These are phyloP conservation scores for Ptychobarbus kaznakovi DNA, from an alignment of 2,797 vertebrate species.

Conservation along the genomic window DNA sequence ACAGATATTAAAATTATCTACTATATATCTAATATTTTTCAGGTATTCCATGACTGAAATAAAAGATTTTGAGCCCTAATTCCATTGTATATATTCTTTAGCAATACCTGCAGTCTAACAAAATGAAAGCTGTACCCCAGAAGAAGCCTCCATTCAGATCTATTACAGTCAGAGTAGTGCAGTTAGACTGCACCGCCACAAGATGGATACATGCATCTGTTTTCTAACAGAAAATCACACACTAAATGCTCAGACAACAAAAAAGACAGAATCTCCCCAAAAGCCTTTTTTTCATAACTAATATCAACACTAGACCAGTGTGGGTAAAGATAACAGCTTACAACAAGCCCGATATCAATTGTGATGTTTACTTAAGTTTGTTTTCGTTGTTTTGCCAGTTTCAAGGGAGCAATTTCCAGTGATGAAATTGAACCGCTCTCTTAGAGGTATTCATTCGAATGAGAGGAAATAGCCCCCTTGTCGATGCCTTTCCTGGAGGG, in stretches of 20 bases:
- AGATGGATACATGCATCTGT: constrained; percentile 74
- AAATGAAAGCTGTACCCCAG: not conserved
- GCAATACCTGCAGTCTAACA: not conserved
- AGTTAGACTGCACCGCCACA: constrained; percentile 73
- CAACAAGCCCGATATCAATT: constrained; percentile 73
- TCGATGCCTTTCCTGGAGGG: constrained; percentile 59
- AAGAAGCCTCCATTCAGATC: not conserved
- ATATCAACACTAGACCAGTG: constrained; percentile 5
- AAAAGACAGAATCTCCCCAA: not conserved
- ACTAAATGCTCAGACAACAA: constrained; percentile 45
- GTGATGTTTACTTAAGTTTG: constrained; percentile 77
- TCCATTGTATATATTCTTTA: not conserved
- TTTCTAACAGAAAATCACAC: constrained; percentile 9
- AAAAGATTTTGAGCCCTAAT: not conserved
- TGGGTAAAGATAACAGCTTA: constrained; percentile 27
- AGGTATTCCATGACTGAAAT: no score
- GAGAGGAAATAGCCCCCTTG: constrained; percentile 64
- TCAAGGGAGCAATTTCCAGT: constrained; percentile 76
- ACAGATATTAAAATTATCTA: not conserved
- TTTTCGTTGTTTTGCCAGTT: constrained; percentile 72
- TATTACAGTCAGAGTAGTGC: constrained; percentile 54
- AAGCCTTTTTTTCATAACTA: constrained; percentile 15
- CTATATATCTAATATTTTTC: not conserved
- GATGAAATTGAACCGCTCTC: constrained; percentile 77
- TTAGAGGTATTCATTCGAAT: constrained; percentile 80